Evolutionary conservation across 2,113 vertebrate genomes (phyloP).

Genomic region (Solea senegalensis): DNA sequence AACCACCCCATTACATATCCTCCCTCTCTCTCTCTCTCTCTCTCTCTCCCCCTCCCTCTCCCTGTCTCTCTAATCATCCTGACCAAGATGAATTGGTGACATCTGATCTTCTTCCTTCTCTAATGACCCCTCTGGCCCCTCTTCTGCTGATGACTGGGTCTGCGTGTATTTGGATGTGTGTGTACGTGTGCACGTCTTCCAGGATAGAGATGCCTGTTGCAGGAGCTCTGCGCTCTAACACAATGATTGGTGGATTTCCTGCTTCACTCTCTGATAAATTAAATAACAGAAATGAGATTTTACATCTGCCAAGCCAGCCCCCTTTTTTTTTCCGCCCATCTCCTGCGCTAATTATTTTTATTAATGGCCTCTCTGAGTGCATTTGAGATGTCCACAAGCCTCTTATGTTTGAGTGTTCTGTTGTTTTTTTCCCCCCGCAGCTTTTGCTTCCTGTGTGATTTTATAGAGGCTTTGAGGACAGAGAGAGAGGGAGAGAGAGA

Average conservation of each 20-base stretch:
- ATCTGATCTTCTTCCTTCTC: conserved; percentile 77
- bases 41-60: conserved; percentile 47
- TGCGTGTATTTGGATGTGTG: conserved; percentile 41
- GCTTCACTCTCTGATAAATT: conserved; percentile 71
- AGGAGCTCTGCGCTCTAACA: conserved; percentile 57
- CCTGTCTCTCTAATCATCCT: conserved; percentile 65
- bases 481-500: conserved; percentile 41
- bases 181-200: conserved; percentile 30
- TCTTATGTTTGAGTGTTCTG: conserved; percentile 67
- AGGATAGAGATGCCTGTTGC: conserved; percentile 58
- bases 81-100: conserved; percentile 77
- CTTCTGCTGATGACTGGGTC: conserved; percentile 45
- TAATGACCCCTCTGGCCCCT: conserved; percentile 68
- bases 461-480: conserved; percentile 50
- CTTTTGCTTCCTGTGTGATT: conserved; percentile 61
- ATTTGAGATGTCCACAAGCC: conserved; percentile 77
- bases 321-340: conserved; percentile 62
- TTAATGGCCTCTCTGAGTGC: conserved; percentile 77
- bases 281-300: conserved; percentile 80
- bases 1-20: conserved; percentile 27
- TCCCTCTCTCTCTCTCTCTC: conserved; percentile 46
- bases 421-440: conserved; percentile 30
- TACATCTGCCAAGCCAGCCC: conserved; percentile 71
- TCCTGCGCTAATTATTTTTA: conserved; percentile 78
- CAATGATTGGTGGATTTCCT: conserved; percentile 76